Base-by-base conservation (phyloP, 2,113 vertebrate genomes). In the Miniopterus natalensis region DNA sequence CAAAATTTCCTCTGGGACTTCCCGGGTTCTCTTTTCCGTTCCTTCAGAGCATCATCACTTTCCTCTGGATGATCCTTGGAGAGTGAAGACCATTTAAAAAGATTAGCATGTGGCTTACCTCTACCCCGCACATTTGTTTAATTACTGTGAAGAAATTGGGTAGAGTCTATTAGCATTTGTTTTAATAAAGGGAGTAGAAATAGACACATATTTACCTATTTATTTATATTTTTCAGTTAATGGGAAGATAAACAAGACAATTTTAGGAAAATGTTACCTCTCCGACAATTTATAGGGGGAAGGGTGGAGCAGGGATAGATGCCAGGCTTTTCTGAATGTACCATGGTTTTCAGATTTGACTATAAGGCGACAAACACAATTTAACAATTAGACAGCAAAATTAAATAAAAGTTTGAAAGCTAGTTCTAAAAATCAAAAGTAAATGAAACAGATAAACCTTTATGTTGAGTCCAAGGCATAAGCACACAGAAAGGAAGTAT, bases 171-270 rank as follows among this genome's bases (percentile, higher is more conserved):
- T 78, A 15, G 15, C 25, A 77, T 31, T 75, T 65, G 71, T 31
- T 73, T 83, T 83, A 86, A 81, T 68, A 77, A 90, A 47, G 11
- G 47, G 25, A 96, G 74, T 59, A 45, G n/a, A 90, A 80, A 74
- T 59, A 49, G 8, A 47, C 0, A 51, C 17, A 27, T 23, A 47
- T 63, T 94, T 79, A 25, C 8, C 87, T 94, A 75, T 74, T 90
- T 84, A 51, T 51, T 90, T 36, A 29, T 65, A 21, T 8, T 51
- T 66, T 87, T 1, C 59, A 89, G 42, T 92, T 68, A 93, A 75
- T 65, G 25, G 17, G 63, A 85, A 2, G 6, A 73, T 90, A 89
- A 86, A 11, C 42, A 74, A 68, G 45, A 68, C 23, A 79, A 49
- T 83, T 84, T 40, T 9, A 29, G 36, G 36, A 53, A 84, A n/a